Base-by-base conservation (phyloP, 2,113 vertebrate species). In the Peucedramus taeniatus region DNA sequence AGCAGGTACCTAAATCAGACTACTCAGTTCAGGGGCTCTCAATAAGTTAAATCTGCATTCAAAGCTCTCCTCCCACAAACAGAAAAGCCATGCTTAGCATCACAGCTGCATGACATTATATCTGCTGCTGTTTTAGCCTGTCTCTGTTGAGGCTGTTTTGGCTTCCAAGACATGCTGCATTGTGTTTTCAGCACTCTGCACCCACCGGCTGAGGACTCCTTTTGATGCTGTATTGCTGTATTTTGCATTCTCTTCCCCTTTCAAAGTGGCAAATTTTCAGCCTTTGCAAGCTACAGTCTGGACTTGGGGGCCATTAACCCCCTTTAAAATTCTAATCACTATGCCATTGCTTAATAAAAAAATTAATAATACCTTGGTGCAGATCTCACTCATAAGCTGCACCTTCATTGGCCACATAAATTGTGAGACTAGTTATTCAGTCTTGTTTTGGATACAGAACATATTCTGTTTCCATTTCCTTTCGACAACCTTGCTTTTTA, bases 161-260 rank as follows among this genome's bases (percentile, higher is more conserved):
- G 13, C 8, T 85, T 59, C 37, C 11, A 51, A 0, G 0, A 0
- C 7, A 33, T 9, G 20, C 16, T 64, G 9, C 37, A 31, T 57
- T 7, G 1, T 1, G 1, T 40, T 37, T 5, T 72, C 64, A 76
- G 15, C 13, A 22, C 17, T 76, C 40, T 60, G 21, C 24, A 60
- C 7, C 7, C 22, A 57, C 20, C 7, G 31, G 26, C 30, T 72
- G 35, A 78, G 47, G 47, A 20, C 7, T 69, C 5, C 23, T 83
- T 82, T 78, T 77, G 12, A 35, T 59, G 47, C 1, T 9, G 0
- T 11, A 19, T 65, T 59, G 47, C 1, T 9, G 0, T 11, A 19
- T 65, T 68, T 87, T 15, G 10, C 70, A 61, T 16, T 4, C 5
- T 40, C 56, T 70, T 85, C 11, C 26, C 11, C 18, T 75, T 87